Evolutionary conservation across 2,797 vertebrate genomes (phyloP), one percentile per base, ranked within the genome.

Genomic region (Melanotaenia boesemani): DNA sequence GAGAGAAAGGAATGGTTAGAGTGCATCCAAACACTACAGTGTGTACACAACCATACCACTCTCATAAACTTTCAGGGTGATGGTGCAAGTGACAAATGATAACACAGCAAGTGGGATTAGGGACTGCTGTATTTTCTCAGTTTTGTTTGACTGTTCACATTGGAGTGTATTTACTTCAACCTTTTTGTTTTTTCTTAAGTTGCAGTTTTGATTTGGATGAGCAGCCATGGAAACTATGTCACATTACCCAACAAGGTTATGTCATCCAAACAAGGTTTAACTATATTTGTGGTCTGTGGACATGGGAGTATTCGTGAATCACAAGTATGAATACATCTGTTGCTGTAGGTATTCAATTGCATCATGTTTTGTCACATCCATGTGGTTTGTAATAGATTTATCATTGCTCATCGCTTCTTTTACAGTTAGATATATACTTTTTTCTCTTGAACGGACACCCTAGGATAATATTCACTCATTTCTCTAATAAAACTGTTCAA

Each of bases 1-100:
- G 54, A 76, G 66, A 79, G 56, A 52, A 81, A 68, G 63, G 75
- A 78, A 77, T 65, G 67, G 80, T 82, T 81, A 86, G 82, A 70
- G 80, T 78, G 71, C 72, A 82, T 87, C 71, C 76, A 80, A 81
- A 86, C 82, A 81, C 84, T 88, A 70, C 77, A 80, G 74, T 76
- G 78, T 87, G 69, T 85, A 89, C 76, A 85, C 87, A 89, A 57
- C 68, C 58, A n/a, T 57, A 77, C 70, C 83, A 69, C 64, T 74
- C 70, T 86, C 71, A 16, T 84, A 89, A 90, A 88, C 77, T 13
- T 61, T 54, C 4, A 0, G 68, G 60, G 63, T 57, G 78, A 82
- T 63, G 67, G 48, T 1, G 22, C 74, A 36, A 74, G 76, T 67
- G 64, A 80, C 32, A 56, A 73, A 89, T 54, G 75, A 80, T 74